A percentile compares a stretch with the other conserved stretches of the same genome.
Conservation (phyloP, 1,140 invertebrate genomes). For the Trachymyrmex septentrionalis region DNA sequence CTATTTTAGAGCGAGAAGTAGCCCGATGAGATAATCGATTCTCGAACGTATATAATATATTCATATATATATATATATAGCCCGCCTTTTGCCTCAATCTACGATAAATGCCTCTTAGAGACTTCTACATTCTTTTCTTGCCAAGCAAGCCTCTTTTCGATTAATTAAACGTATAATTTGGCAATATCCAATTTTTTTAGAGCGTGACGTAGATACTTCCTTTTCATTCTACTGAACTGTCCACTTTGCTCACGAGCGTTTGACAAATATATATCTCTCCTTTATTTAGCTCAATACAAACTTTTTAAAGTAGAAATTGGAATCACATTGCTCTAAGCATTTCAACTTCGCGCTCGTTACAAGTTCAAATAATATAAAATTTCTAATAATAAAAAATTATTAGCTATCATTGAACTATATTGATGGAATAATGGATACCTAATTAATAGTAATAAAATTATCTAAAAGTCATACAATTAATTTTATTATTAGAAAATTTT, state of each 20-base stretch:
- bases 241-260: constrained; percentile 11
- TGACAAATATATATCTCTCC: constrained; percentile 10
- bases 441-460: background rate
- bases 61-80: constrained; percentile 72
- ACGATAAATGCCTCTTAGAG: constrained; percentile 54
- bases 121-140: constrained; percentile 42
- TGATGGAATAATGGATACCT: background rate
- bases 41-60: constrained; percentile 60
- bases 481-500: constrained; percentile 32
- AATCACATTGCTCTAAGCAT: constrained; percentile 19
- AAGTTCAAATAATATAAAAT: constrained; percentile 17
- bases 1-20: constrained; percentile 69
- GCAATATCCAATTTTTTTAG: constrained; percentile 58
- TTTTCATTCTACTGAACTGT: constrained; percentile 39
- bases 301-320: constrained; percentile 29
- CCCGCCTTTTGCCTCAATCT: constrained; percentile 85
- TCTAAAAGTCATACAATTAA: background rate
- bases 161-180: constrained; percentile 34
- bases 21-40: constrained; percentile 51
- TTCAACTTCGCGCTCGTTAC: constrained; percentile 38
- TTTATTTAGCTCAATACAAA: constrained; percentile 33
- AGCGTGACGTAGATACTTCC: constrained; percentile 55
- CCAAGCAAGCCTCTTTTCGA: constrained; percentile 35
- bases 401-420: background rate
- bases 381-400: constrained; percentile 20